Percentiles rank a stretch among this genome's conserved stretches.
Conservation (phyloP, 2,888 invertebrate species). For the Lochmaea capreae region DNA sequence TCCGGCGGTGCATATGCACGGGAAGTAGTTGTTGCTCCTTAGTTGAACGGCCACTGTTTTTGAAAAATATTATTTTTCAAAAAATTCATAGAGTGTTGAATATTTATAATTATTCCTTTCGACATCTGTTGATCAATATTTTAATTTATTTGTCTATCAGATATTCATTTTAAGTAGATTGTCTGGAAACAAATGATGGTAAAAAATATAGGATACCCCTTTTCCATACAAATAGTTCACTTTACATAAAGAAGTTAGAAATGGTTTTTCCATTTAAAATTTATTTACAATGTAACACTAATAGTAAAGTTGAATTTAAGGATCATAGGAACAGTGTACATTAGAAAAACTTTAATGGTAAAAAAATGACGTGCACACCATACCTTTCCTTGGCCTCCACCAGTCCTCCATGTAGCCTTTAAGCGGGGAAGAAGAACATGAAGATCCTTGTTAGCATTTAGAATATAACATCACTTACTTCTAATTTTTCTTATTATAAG, state of each 20-base stretch:
- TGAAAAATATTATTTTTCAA: no score
- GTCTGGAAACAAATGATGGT: no score
- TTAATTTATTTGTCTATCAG: no score
- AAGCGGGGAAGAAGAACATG: conserved; percentile 85
- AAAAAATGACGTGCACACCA: conserved; percentile 49
- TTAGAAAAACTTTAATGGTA: neutral
- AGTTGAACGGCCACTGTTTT: no score
- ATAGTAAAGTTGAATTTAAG: neutral
- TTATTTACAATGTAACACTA: neutral
- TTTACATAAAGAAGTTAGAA: neutral
- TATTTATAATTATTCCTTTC: no score
- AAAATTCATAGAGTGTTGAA: no score
- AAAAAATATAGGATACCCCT: no score
- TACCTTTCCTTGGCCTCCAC: conserved; percentile 97
- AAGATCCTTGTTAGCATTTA: conserved; percentile 72
- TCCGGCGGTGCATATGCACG: no score
- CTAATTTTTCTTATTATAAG: conserved; percentile 23
- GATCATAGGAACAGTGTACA: conserved; percentile 1
- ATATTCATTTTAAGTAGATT: no score
- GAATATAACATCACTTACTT: conserved; percentile 49
- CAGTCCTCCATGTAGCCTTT: conserved; percentile 98
- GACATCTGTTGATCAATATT: no score
- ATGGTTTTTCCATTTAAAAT: no score
- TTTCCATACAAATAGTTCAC: neutral
- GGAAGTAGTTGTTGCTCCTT: no score